Conservation (phyloP, 2,797 vertebrate species). For the Sparidentex hasta region DNA sequence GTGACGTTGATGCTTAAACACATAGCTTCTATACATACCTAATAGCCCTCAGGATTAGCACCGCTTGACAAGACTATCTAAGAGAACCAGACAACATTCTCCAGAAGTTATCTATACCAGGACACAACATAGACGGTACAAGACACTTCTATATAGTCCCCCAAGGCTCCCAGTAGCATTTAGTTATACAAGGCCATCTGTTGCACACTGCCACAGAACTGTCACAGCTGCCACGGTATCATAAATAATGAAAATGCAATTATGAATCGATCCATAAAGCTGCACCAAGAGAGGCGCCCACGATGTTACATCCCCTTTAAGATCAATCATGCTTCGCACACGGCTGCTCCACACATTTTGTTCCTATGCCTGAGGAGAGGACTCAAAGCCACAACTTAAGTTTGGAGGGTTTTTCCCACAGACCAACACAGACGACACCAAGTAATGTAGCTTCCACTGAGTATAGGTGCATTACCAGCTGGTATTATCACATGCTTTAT, state of each 20-base stretch:
- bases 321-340: conserved; percentile 14
- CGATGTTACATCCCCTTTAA: conserved; percentile 2
- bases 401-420: neutral
- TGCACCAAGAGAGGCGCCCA: conserved; percentile 11
- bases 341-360: neutral
- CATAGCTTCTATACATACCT: conserved; percentile 20
- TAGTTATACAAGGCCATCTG: conserved; percentile 52
- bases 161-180: conserved; percentile 32
- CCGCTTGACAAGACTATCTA: neutral
- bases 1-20: conserved; percentile 64
- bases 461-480: neutral
- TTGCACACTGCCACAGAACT: conserved; percentile 35
- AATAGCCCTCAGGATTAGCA: conserved; percentile 26
- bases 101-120: conserved; percentile 11
- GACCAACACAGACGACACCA: too few relatives aligned
- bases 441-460: conserved; percentile 3
- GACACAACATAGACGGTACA: conserved; percentile 8
- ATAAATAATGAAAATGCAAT: conserved; percentile 54
- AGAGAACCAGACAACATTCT: conserved; percentile 30
- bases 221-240: conserved; percentile 40
- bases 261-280: conserved; percentile 32
- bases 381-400: neutral
- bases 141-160: conserved; percentile 4
- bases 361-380: neutral
- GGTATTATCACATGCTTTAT: neutral